Conservation (phyloP, 2,888 invertebrate genomes). For the Siphonodentalium dalli region DNA sequence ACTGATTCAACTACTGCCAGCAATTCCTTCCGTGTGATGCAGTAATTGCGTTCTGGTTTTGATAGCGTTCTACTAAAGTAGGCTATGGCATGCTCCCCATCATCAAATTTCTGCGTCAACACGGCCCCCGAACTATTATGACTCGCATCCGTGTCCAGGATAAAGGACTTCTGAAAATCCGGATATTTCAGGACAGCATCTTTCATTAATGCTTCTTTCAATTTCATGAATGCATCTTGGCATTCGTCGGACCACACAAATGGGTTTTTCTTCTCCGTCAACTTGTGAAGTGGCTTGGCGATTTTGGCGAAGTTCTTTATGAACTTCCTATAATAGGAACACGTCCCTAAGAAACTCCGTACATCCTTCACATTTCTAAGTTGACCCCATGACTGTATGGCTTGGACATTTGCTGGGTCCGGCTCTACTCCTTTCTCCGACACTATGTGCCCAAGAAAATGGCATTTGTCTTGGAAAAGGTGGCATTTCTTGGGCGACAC, state of each 20-base stretch:
- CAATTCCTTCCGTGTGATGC: constrained; percentile 20
- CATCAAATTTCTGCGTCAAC: constrained; percentile 19
- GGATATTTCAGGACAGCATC: constrained; percentile 16
- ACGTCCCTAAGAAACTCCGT: constrained; percentile 5
- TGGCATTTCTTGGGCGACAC: too few species aligned
- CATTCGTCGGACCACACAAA: constrained; percentile 10
- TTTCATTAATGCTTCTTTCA: constrained; percentile 6
- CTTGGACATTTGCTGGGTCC: too few species aligned
- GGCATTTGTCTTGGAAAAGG: too few species aligned
- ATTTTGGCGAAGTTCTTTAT: constrained; percentile 1
- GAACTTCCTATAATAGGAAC: too few species aligned
- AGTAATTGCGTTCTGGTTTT: constrained; percentile 22
- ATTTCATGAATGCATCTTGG: not conserved
- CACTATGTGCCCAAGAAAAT: too few species aligned
- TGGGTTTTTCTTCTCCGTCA: not conserved
- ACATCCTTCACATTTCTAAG: constrained; percentile 5
- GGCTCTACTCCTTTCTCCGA: too few species aligned
- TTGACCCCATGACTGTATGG: too few species aligned
- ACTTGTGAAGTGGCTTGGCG: constrained; percentile 1
- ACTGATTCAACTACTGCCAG: constrained; percentile 18
- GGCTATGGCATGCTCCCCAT: constrained; percentile 17
- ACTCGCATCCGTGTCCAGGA: constrained; percentile 26
- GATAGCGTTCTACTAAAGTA: constrained; percentile 23
- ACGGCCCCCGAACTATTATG: constrained; percentile 17
- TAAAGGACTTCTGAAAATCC: constrained; percentile 6